These are phyloP conservation scores for Drosophila pegasa DNA, from an alignment of 2,888 invertebrate species.

Conservation along the genomic window DNA sequence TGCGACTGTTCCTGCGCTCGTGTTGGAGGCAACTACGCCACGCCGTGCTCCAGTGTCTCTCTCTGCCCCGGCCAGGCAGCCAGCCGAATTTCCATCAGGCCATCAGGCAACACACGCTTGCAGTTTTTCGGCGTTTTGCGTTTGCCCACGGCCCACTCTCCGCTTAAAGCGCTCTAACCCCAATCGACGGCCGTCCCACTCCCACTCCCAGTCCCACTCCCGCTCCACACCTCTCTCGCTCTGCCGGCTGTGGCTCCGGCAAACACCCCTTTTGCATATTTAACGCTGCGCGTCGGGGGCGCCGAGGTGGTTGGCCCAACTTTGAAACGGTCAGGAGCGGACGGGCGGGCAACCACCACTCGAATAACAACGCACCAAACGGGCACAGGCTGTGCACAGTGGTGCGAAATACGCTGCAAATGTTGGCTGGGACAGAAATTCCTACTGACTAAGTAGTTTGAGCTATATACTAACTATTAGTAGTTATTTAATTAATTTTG, in stretches of 20 bases:
- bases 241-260: conserved; percentile 1
- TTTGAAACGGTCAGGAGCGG: conserved; percentile 31
- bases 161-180: conserved; percentile 8
- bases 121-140: conserved; percentile 58
- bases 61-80: conserved; percentile 10
- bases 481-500: background rate
- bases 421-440: background rate
- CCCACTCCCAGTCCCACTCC: background rate
- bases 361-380: conserved; percentile 35
- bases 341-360: conserved; percentile 41
- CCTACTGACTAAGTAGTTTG: background rate
- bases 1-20: conserved; percentile 73
- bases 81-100: conserved; percentile 34
- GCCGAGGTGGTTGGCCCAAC: conserved; percentile 39
- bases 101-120: conserved; percentile 51
- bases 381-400: conserved; percentile 38
- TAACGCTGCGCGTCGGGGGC: conserved; percentile 19
- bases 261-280: conserved; percentile 31
- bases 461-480: background rate
- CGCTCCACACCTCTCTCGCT: background rate
- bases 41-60: conserved; percentile 20
- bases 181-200: background rate
- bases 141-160: conserved; percentile 21
- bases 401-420: conserved; percentile 13
- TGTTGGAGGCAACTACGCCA: conserved; percentile 65